Percentiles rank a stretch among this genome's conserved stretches.
Evolutionary conservation across 2,797 vertebrate species (phyloP).

Genomic region (Macropodus opercularis): DNA sequence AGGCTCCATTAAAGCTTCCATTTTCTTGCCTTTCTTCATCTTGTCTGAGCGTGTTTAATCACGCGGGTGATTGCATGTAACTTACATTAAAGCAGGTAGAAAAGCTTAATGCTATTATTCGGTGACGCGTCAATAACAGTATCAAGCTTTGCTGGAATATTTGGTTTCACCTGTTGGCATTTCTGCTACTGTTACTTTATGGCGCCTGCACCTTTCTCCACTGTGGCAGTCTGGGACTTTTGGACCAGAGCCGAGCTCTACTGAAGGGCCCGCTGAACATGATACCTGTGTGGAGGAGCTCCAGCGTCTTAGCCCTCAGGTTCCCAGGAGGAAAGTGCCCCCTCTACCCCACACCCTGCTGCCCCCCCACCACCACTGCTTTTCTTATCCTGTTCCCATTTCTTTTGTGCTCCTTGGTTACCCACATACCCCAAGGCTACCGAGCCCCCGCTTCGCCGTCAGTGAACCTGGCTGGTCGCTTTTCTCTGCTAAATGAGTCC

Average conservation of each 20-base stretch:
- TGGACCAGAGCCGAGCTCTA: conserved; percentile 88
- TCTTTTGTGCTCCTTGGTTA: conserved; percentile 73
- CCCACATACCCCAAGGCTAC: conserved; percentile 77
- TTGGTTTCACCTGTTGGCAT: conserved; percentile 91
- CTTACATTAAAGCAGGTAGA: conserved; percentile 36
- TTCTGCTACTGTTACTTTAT: conserved; percentile 88
- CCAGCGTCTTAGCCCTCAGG: conserved; percentile 79
- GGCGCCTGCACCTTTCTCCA: conserved; percentile 88
- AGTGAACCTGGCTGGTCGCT: conserved; percentile 63
- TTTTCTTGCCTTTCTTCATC: conserved; percentile 18
- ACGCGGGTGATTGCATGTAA: conserved; percentile 41
- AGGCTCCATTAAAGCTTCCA: conserved; percentile 27
- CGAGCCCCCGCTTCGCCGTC: conserved; percentile 57
- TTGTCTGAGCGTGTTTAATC: conserved; percentile 50
- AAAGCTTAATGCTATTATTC: conserved; percentile 44
- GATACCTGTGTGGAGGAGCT: conserved; percentile 88
- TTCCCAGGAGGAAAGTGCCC: conserved; percentile 85
- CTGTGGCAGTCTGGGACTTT: conserved; percentile 86
- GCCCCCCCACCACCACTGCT: conserved; percentile 39
- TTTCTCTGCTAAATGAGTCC: conserved; percentile 84
- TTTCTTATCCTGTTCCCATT: conserved; percentile 82
- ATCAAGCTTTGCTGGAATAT: conserved; percentile 88
- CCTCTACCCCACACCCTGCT: conserved; percentile 5
- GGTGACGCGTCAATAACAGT: conserved; percentile 73
- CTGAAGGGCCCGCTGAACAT: conserved; percentile 85